phyloP scores from a whole-genome alignment of 1,140 invertebrate species.

The Parapsyche elsis region DNA sequence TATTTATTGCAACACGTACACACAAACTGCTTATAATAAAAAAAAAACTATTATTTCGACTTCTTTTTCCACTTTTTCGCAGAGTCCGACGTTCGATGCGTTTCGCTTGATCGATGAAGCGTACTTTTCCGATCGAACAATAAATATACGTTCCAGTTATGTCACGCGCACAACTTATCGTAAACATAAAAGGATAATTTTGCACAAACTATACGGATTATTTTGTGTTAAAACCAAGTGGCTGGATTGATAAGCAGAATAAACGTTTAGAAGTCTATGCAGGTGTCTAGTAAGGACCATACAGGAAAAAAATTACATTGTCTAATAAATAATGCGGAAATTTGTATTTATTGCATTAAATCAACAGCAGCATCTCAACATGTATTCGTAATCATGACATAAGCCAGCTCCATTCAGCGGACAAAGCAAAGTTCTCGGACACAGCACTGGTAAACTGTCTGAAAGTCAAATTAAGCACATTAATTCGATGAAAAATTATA shows the following conservation, averaged over 20 bases:
- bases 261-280: too few relatives aligned
- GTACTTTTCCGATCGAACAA: conserved; percentile 21
- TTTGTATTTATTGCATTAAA: not conserved
- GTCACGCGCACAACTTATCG: not conserved
- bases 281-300: too few relatives aligned
- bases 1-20: not conserved
- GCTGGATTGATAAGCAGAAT: too few relatives aligned
- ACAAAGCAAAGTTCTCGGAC: conserved; percentile 66
- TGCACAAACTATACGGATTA: not conserved
- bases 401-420: conserved; percentile 67
- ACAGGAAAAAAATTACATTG: too few relatives aligned
- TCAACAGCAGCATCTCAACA: conserved; percentile 70
- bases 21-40: not conserved
- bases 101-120: conserved; percentile 32
- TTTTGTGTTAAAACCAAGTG: too few relatives aligned
- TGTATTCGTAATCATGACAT: conserved; percentile 71
- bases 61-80: not conserved
- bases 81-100: not conserved
- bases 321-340: too few relatives aligned
- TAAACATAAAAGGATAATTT: not conserved
- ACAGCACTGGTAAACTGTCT: conserved; percentile 68
- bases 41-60: not conserved
- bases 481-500: not conserved
- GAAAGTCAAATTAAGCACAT: conserved; percentile 56
- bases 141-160: not conserved